Evolutionary conservation across 2,113 vertebrate genomes (phyloP).

Genomic region (Engraulis encrasicolus): DNA sequence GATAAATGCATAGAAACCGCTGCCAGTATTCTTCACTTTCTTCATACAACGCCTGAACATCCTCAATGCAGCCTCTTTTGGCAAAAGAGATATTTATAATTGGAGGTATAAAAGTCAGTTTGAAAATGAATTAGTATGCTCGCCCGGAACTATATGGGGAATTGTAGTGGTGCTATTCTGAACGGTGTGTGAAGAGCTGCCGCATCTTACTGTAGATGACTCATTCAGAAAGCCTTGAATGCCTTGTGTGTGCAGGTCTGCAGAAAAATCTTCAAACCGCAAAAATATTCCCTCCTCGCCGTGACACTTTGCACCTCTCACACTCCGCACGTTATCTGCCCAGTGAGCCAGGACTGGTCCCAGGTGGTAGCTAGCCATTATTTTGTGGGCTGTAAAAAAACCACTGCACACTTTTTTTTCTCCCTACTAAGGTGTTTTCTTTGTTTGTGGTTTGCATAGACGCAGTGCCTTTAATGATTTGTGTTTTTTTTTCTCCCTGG

Average conservation of each 20-base stretch:
- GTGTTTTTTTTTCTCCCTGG: too few relatives aligned
- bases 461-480: neutral
- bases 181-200: neutral
- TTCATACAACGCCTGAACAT: neutral
- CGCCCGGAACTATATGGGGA: neutral
- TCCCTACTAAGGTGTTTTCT: neutral
- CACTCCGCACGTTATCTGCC: neutral
- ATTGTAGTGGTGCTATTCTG: neutral
- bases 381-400: neutral
- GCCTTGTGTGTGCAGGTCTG: neutral
- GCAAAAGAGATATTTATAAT: neutral
- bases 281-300: neutral
- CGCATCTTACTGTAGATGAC: neutral
- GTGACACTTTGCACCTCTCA: neutral
- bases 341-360: neutral
- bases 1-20: too few relatives aligned
- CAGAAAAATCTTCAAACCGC: neutral
- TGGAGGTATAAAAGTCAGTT: neutral
- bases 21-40: neutral
- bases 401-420: neutral
- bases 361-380: neutral
- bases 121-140: neutral
- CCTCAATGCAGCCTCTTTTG: neutral
- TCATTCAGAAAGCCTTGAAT: neutral
- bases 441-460: neutral